A percentile compares a stretch with the other conserved stretches of the same genome.
Conservation (phyloP, 2,113 vertebrate species). For the Dryoscopus gambensis region DNA sequence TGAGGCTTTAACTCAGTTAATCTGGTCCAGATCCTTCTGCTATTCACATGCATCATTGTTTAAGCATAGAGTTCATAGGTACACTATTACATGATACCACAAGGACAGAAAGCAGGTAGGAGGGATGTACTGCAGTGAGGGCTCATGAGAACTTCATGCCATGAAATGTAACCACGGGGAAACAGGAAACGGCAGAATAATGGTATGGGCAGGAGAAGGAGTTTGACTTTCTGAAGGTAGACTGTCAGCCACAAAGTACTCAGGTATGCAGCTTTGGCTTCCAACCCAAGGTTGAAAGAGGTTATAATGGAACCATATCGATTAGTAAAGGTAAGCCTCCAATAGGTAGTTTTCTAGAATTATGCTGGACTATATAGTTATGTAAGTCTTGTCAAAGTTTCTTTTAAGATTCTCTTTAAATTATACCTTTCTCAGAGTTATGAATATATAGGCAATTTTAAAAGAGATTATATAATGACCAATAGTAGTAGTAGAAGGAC, state of each 20-base stretch:
- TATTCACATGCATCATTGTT: not conserved
- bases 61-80: not conserved
- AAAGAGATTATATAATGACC: not conserved
- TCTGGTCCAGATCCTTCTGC: not conserved
- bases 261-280: not conserved
- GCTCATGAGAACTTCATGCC: not conserved
- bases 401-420: not conserved
- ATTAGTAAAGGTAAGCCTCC: not conserved
- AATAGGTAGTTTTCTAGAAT: not conserved
- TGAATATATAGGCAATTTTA: not conserved
- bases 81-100: accelerated
- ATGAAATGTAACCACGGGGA: not conserved
- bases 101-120: not conserved
- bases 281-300: not conserved
- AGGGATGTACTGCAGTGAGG: not conserved
- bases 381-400: not conserved
- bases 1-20: not conserved
- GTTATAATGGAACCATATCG: not conserved
- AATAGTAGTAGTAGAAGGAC: not conserved
- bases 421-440: not conserved
- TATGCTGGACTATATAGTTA: not conserved
- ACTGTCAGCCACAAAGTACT: not conserved
- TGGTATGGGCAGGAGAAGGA: not conserved
- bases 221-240: not conserved
- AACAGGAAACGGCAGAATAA: not conserved